phyloP scores from a whole-genome alignment of 2,797 vertebrate species.

The Peromyscus eremicus region DNA sequence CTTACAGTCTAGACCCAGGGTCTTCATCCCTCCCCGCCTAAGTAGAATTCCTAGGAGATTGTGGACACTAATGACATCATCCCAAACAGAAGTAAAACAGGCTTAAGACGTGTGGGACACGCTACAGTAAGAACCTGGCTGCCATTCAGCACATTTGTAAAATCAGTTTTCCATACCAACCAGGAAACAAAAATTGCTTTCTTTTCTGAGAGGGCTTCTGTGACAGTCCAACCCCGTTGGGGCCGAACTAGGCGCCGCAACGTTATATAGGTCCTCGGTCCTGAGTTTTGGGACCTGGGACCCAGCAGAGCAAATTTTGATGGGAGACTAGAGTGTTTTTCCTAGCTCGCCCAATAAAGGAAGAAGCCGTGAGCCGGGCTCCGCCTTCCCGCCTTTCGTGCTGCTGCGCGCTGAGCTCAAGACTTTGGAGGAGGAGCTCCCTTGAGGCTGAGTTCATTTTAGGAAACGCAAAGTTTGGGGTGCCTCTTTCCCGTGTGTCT shows the following conservation, averaged over 20 bases:
- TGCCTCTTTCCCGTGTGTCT: neutral
- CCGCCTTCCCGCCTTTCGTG: neutral
- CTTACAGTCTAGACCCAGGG: neutral
- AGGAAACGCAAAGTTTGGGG: neutral
- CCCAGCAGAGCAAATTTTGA: neutral
- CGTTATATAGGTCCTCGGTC: neutral
- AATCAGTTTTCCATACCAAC: neutral
- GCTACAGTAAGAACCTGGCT: neutral
- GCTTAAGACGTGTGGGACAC: neutral
- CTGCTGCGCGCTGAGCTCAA: neutral
- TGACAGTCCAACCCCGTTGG: neutral
- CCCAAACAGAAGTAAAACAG: neutral
- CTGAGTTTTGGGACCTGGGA: neutral
- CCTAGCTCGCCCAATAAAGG: neutral
- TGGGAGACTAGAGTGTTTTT: neutral
- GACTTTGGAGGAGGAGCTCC: no score
- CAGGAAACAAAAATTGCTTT: neutral
- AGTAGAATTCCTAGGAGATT: neutral
- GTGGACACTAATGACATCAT: neutral
- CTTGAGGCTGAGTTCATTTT: no score
- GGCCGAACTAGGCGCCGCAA: neutral
- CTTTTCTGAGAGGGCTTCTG: neutral
- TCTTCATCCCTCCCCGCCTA: neutral
- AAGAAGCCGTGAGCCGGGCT: neutral
- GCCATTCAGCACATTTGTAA: neutral